phyloP scores from a whole-genome alignment of 2,797 vertebrate genomes.

The Fratercula arctica region DNA sequence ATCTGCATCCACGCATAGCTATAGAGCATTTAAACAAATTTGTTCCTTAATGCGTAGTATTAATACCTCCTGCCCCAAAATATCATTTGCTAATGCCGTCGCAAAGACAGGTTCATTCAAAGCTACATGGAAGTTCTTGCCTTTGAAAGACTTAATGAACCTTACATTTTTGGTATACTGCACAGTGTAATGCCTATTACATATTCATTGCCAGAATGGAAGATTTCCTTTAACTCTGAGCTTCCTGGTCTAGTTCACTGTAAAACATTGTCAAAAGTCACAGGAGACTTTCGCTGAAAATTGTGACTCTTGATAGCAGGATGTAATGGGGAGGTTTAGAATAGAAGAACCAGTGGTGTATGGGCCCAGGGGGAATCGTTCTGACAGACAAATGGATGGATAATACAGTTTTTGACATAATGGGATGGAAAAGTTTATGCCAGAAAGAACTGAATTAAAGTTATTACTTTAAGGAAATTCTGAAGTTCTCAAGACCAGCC shows the following conservation, averaged over 20 bases:
- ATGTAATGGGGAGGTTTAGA: conserved; percentile 81
- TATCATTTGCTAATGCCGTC: conserved; percentile 81
- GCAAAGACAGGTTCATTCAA: conserved; percentile 82
- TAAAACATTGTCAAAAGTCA: conserved; percentile 85
- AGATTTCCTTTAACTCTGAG: conserved; percentile 84
- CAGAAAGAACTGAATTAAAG: conserved; percentile 83
- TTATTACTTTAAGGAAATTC: conserved; percentile 80
- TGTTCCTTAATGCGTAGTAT: conserved; percentile 81
- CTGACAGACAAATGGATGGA: conserved; percentile 85
- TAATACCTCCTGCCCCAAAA: conserved; percentile 80
- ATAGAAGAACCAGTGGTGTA: conserved; percentile 76
- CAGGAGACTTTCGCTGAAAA: conserved; percentile 80
- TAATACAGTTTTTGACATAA: conserved; percentile 84
- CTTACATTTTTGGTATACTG: conserved; percentile 84
- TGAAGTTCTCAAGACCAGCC: conserved; percentile 74
- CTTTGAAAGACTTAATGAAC: conserved; percentile 85
- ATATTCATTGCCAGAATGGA: conserved; percentile 83
- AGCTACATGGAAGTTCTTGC: conserved; percentile 77
- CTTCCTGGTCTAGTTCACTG: conserved; percentile 81
- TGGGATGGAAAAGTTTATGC: conserved; percentile 82
- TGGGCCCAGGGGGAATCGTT: conserved; percentile 78
- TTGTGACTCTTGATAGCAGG: conserved; percentile 83
- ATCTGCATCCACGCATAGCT: conserved; percentile 73
- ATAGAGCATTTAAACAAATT: conserved; percentile 82
- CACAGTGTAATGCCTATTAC: conserved; percentile 81